Evolutionary conservation across 2,797 vertebrate genomes (phyloP), one percentile per base, ranked within the genome.

Genomic region (Epinephelus malabaricus): DNA sequence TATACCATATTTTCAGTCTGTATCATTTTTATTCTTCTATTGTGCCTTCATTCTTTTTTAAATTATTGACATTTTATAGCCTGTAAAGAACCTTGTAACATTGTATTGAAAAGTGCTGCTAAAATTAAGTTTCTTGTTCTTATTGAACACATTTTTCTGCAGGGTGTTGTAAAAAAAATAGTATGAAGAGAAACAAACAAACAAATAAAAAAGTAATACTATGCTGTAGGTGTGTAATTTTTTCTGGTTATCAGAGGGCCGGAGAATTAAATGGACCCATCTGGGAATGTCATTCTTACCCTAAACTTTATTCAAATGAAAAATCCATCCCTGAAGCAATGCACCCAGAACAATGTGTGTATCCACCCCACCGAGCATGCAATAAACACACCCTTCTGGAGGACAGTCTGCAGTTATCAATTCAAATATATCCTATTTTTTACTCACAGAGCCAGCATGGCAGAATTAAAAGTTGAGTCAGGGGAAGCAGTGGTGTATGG

Each of bases 391-490:
- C 60, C 73, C 69, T 50, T 65, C 60, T 83, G 77, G 63, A 84
- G n/a, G 74, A 63, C 71, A 66, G 61, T 84, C 81, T 65, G 75
- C 46, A 83, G 58, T 83, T 89, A 91, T 92, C 82, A 89, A 75
- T 88, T 89, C 70, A 85, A 85, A 90, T 86, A 66, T 27, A 78
- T 78, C 46, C 51, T 63, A 38, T 82, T 88, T 81, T 72, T 58
- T 82, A 49, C 69, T 68, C 65, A 70, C 45, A 75, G 69, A 88
- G 78, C 75, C 84, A 82, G 71, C 62, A 55, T 63, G 76, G 86
- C 84, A 85, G 86, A 82, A 89, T 90, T 87, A 92, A 84, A 84
- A 72, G 73, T 85, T 88, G 79, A 89, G 75, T 87, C 74, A 84
- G 72, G 78, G 68, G 85, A 87, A 61, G 77, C 85, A 83, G 81